Percentiles rank a stretch among this genome's conserved stretches.
These are phyloP conservation scores for Chelonia mydas DNA, from an alignment of 2,797 vertebrate genomes.

Conservation along the genomic window DNA sequence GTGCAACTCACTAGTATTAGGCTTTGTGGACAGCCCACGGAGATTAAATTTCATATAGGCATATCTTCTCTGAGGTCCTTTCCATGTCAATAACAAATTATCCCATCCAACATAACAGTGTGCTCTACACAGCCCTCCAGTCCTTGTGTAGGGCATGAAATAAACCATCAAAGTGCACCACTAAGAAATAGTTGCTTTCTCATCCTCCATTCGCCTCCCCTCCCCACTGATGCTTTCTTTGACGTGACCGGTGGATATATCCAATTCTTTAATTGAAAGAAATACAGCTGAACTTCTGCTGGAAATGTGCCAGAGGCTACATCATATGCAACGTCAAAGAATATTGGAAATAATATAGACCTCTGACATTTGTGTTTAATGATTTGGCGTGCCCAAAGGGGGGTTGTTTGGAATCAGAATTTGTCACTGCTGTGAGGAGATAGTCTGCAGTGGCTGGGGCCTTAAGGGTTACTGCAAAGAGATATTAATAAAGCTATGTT, in stretches of 20 bases:
- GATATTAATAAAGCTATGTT: constrained; percentile 57
- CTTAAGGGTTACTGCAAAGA: constrained; percentile 65
- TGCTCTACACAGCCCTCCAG: accelerated
- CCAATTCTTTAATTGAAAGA: constrained; percentile 63
- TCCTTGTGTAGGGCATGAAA: neutral
- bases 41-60: neutral
- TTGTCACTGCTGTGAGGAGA: constrained; percentile 59
- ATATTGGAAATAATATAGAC: constrained; percentile 51
- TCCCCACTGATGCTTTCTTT: constrained; percentile 25
- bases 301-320: constrained; percentile 55
- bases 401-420: constrained; percentile 46
- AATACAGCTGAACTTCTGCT: constrained; percentile 57
- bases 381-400: constrained; percentile 32
- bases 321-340: constrained; percentile 60
- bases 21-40: neutral
- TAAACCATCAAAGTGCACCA: accelerated
- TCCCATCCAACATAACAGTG: neutral
- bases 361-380: constrained; percentile 60
- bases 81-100: neutral
- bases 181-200: neutral
- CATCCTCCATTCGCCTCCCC: neutral
- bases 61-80: neutral
- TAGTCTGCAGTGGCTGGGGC: constrained; percentile 58
- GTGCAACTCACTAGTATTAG: neutral
- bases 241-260: constrained; percentile 63